Evolutionary conservation across 2,113 vertebrate species (phyloP).

Genomic region (Pteropus alecto): DNA sequence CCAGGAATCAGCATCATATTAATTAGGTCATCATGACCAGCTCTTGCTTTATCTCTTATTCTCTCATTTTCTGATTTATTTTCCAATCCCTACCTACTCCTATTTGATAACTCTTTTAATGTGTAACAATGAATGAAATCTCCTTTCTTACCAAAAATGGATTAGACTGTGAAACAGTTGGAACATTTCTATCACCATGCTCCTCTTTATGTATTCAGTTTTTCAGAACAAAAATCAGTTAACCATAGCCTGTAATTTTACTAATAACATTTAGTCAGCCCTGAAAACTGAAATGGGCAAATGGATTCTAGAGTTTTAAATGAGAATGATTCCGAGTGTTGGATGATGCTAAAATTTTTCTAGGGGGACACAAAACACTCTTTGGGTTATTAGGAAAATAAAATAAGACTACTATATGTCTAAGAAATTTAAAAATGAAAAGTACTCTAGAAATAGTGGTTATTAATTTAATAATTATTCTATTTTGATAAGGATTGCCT

Average conservation of each 20-base stretch:
- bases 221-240: neutral
- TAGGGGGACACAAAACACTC: neutral
- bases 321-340: neutral
- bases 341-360: neutral
- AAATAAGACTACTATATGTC: neutral
- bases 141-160: neutral
- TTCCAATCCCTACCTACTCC: neutral
- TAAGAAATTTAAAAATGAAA: neutral
- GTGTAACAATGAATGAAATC: neutral
- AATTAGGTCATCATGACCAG: neutral
- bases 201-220: neutral
- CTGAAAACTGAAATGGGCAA: neutral
- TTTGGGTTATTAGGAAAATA: neutral
- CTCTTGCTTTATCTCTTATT: neutral
- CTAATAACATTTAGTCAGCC: neutral
- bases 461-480: neutral
- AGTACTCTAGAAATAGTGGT: neutral
- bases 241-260: neutral
- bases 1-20: neutral
- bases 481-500: neutral
- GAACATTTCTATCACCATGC: neutral
- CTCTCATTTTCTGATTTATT: neutral
- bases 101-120: neutral
- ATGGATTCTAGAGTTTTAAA: neutral
- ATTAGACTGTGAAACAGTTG: neutral